These are phyloP conservation scores for Oncorhynchus keta DNA, from an alignment of 2,113 vertebrate genomes.

Conservation along the genomic window DNA sequence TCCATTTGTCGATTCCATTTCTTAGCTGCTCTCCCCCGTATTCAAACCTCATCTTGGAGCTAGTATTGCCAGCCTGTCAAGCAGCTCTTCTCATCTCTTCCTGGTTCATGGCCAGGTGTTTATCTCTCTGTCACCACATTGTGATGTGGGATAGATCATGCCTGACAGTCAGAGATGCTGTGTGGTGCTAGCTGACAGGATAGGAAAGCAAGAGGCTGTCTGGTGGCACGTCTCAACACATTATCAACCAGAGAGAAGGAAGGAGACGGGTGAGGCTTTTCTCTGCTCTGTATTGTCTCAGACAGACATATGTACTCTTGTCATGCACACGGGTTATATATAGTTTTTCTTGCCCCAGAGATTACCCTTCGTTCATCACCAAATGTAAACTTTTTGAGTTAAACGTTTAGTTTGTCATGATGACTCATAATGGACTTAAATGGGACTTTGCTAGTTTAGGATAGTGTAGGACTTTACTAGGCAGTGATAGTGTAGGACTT, in stretches of 20 bases:
- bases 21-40: neutral
- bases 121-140: constrained; percentile 34
- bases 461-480: too few relatives aligned
- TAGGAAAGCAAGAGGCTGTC: neutral
- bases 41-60: neutral
- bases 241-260: neutral
- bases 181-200: neutral
- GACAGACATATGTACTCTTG: neutral
- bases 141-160: constrained; percentile 21
- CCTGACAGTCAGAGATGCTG: constrained; percentile 13
- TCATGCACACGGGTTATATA: neutral
- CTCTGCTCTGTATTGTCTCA: neutral
- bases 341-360: too few relatives aligned
- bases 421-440: too few relatives aligned
- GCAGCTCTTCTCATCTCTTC: constrained; percentile 16
- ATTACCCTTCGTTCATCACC: too few relatives aligned
- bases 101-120: constrained; percentile 18
- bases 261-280: neutral
- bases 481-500: too few relatives aligned
- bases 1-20: too few relatives aligned
- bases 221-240: neutral
- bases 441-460: too few relatives aligned
- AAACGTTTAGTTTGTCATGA: too few relatives aligned
- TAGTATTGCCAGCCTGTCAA: neutral
- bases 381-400: too few relatives aligned